Base-by-base conservation (phyloP, 2,888 invertebrate species). In the Norana najaformis region DNA sequence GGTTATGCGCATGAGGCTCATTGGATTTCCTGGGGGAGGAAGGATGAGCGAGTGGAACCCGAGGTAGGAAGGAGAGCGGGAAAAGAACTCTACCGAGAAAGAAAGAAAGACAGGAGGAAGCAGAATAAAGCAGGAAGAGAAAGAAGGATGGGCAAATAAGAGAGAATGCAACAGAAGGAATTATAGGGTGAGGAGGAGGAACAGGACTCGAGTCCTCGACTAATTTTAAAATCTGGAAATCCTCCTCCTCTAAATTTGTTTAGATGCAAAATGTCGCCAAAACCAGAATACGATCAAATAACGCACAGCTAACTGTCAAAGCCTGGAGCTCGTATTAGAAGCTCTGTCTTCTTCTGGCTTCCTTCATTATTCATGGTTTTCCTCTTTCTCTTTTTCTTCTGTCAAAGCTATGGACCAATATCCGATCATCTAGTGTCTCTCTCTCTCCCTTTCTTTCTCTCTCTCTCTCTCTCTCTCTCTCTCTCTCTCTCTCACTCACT, bases 121-220 rank as follows among this genome's bases (percentile, higher is more conserved):
- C 53, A 90, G 90, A 89, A 89, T 38, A 90, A 89, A 90, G 89
- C 2, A 39, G 89, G 89, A 90, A 47, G 30, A 38, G 39, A 37
- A 88, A 38, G 23, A 88, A n/a, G n/a, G n/a, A n/a, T 13, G 41
- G 41, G 41, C 41, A 18, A 41, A 41, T 41, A 41, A 41, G 41
- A 41, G n/a, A n/a, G n/a, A n/a, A n/a, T n/a, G n/a, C n/a, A n/a
- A 41, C 14, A 5, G 41, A 18, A 41, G 41, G 41, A 41, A 13
- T n/a, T n/a, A n/a, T n/a, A n/a, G n/a, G n/a, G n/a, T n/a, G 30
- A 30, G 23, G 30, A 23, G 11, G 53, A 53, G 11, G 2, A 23
- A 23, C 23, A 11, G 53, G 30, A n/a, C n/a, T n/a, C 69, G 69
- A 69, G 30, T 8, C 6, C n/a, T n/a, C n/a, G n/a, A 8, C 30